Evolutionary conservation across 2,797 vertebrate species (phyloP), one percentile per base, ranked within the genome.

Genomic region (Acridotheres tristis): DNA sequence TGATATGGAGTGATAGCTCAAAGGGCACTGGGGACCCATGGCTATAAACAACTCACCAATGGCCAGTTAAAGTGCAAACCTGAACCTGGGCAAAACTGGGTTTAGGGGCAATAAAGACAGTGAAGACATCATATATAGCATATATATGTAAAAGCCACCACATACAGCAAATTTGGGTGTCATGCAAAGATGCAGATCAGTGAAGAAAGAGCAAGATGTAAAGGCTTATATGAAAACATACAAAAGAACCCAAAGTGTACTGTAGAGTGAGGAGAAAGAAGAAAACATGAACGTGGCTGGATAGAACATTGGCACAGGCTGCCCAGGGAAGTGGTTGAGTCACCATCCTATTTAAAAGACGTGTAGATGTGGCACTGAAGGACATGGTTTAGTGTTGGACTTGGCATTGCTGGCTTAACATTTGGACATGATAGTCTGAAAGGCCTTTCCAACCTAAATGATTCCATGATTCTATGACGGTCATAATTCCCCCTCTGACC

Each of bases 1-100:
- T 43, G 63, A 63, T 36, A 42, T 14, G 11, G 21, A 23, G 14
- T 7, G 43, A 42, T 8, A 91, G 10, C 0, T 0, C 29, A 50
- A 43, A 32, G 32, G 29, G 13, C 47, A 34, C 16, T 22, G 14
- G 32, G 36, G 34, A 62, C 9, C 11, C 40, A 12, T 1, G 7
- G 22, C 61, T 68, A 74, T 17, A 62, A 92, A 68, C 30, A 66
- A 7, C 8, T 51, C 20, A 26, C 16, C 26, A 59, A 23, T 17
- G 32, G 17, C 8, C 63, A 77, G 18, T 10, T 55, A 55, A 77
- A 89, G 9, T 8, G 36, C 47, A 81, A 13, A 40, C n/a, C 14
- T 58, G 30, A 25, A 85, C 11, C 32, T 36, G 42, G 38, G 38
- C 14, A 76, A 92, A 75, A 59, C 3, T 40, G 1, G 9, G 7